These are phyloP conservation scores for Cotesia typhae DNA, from an alignment of 1,140 invertebrate species.

Conservation along the genomic window DNA sequence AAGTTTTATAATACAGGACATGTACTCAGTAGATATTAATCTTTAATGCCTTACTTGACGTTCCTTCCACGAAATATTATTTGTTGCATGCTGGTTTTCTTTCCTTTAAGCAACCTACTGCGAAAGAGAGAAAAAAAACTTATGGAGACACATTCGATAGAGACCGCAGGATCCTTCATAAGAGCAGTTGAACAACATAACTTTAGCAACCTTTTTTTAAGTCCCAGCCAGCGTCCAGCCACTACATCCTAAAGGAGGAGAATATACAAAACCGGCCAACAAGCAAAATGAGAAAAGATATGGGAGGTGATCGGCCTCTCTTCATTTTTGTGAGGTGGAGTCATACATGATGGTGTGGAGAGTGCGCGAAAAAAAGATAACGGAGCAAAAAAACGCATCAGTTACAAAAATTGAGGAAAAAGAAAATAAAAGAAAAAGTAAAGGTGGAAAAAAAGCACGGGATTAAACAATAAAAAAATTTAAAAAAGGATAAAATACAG, in stretches of 20 bases:
- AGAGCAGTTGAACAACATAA: constrained; percentile 57
- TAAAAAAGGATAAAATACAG: constrained; percentile 38
- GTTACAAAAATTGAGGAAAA: constrained; percentile 37
- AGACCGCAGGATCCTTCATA: constrained; percentile 60
- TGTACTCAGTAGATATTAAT: constrained; percentile 32
- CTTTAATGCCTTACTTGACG: constrained; percentile 15
- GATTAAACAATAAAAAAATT: constrained; percentile 36
- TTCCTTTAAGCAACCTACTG: background rate
- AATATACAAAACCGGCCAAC: constrained; percentile 39
- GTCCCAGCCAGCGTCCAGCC: constrained; percentile 1
- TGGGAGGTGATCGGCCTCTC: constrained; percentile 65
- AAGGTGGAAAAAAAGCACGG: constrained; percentile 32
- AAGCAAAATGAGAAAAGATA: constrained; percentile 64
- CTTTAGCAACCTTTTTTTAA: constrained; percentile 45
- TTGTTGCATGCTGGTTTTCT: constrained; percentile 27
- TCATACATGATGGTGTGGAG: constrained; percentile 53
- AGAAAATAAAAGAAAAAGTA: constrained; percentile 34
- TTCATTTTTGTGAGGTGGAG: constrained; percentile 52
- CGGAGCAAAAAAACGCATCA: too few relatives aligned
- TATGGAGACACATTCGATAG: constrained; percentile 51
- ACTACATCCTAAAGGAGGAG: background rate
- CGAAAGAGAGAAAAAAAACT: constrained; percentile 2
- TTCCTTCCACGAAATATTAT: constrained; percentile 30
- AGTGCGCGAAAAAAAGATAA: constrained; percentile 47
- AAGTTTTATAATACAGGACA: constrained; percentile 18